Evolutionary conservation across 2,888 invertebrate genomes (phyloP).

Genomic region (Dendrolimus pini): DNA sequence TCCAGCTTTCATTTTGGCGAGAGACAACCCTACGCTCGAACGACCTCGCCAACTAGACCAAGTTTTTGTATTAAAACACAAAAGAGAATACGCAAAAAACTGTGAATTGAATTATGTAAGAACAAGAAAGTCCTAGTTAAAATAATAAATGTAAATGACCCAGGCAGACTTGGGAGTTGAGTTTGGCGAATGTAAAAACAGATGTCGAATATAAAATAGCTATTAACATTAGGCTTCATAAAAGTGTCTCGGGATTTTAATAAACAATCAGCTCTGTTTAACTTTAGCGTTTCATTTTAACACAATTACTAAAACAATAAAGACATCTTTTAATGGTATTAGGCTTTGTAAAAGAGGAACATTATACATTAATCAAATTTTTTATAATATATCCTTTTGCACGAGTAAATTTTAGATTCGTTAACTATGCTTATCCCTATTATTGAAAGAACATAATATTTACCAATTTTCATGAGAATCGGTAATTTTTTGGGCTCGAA

Average conservation of each 20-base stretch:
- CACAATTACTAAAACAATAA: too few species aligned
- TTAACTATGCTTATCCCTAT: too few species aligned
- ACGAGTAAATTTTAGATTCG: too few species aligned
- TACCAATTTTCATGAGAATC: too few species aligned
- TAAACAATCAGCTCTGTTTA: background rate
- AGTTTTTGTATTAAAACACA: constrained; percentile 20
- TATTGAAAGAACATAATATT: too few species aligned
- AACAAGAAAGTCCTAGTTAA: constrained; percentile 13
- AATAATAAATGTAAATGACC: constrained; percentile 24
- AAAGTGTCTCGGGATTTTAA: constrained; percentile 13
- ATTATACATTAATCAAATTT: too few species aligned
- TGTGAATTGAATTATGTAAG: constrained; percentile 23
- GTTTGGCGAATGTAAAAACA: constrained; percentile 4
- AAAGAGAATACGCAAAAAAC: constrained; percentile 24
- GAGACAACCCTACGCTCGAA: background rate
- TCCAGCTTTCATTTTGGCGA: background rate
- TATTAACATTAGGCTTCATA: constrained; percentile 17
- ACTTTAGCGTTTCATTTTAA: too few species aligned
- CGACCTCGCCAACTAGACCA: constrained; percentile 3
- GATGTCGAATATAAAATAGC: constrained; percentile 22
- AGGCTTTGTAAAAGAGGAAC: too few species aligned
- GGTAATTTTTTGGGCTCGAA: too few species aligned
- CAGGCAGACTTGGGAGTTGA: constrained; percentile 5
- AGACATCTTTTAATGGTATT: too few species aligned
- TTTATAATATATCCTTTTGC: too few species aligned